A percentile compares a stretch with the other conserved stretches of the same genome.
Conservation (phyloP, 2,113 vertebrate genomes). For the Zosterops japonicus region DNA sequence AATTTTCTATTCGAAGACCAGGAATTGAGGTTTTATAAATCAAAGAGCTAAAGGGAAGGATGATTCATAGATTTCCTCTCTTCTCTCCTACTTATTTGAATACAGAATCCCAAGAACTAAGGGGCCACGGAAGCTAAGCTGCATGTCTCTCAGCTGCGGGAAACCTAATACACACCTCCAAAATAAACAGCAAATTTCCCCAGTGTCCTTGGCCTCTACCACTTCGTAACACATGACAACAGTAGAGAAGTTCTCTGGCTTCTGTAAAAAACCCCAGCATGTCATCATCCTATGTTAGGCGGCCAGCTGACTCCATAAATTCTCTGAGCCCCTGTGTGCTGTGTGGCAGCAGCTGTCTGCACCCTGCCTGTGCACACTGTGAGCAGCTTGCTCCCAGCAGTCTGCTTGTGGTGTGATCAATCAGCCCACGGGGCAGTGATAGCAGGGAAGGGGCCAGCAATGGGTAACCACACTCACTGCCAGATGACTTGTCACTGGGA, state of each 20-base stretch:
- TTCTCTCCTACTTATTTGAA: not conserved
- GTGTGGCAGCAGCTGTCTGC: not conserved
- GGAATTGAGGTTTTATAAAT: not conserved
- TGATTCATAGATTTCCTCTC: not conserved
- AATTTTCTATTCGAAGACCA: not conserved
- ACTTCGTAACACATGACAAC: accelerated
- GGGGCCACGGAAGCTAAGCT: not conserved
- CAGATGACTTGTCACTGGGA: not conserved
- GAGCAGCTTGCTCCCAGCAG: not conserved
- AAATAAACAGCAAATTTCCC: not conserved
- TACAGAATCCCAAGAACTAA: not conserved
- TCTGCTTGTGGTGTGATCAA: not conserved
- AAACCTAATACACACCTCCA: not conserved
- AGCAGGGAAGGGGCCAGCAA: not conserved
- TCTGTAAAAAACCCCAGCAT: not conserved
- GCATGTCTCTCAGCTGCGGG: not conserved
- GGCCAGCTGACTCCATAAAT: not conserved
- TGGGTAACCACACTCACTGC: not conserved
- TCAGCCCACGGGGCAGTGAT: accelerated
- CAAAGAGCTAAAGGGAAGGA: not conserved
- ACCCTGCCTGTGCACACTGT: accelerated
- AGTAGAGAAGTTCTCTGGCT: not conserved
- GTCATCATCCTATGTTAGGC: not conserved
- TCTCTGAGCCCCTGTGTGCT: not conserved
- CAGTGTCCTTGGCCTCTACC: not conserved